These are phyloP conservation scores for Mayetiola destructor DNA, from an alignment of 2,888 invertebrate genomes.

Conservation along the genomic window DNA sequence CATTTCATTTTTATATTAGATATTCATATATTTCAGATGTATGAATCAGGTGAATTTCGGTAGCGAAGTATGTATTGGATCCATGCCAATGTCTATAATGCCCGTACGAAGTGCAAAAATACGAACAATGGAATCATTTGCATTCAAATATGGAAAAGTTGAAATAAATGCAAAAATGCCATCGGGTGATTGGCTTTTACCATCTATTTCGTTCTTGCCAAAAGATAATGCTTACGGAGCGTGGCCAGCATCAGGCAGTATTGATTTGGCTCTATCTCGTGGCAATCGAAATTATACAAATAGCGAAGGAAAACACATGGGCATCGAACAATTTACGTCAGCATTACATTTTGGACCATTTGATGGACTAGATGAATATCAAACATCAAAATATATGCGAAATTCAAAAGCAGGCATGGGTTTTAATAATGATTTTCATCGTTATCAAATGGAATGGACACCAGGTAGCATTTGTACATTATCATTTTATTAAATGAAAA, in stretches of 20 bases:
- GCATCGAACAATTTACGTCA: constrained; percentile 42
- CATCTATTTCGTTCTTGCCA: constrained; percentile 56
- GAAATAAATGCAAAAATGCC: constrained; percentile 54
- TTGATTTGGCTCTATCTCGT: constrained; percentile 51
- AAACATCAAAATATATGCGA: constrained; percentile 28
- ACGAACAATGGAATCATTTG: constrained; percentile 46
- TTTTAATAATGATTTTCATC: constrained; percentile 44
- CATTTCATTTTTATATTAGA: constrained; percentile 13
- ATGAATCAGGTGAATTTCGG: constrained; percentile 13
- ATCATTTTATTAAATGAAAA: not conserved
- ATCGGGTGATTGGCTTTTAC: constrained; percentile 47
- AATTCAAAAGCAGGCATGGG: constrained; percentile 25
- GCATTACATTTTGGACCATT: constrained; percentile 56
- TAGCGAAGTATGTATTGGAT: constrained; percentile 43
- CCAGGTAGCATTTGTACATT: constrained; percentile 24
- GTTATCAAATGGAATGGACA: constrained; percentile 53
- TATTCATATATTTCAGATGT: constrained; percentile 11
- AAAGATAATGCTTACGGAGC: constrained; percentile 45
- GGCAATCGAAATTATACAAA: constrained; percentile 42
- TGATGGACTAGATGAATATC: constrained; percentile 39
- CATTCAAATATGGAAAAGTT: constrained; percentile 48
- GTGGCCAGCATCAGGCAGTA: constrained; percentile 60
- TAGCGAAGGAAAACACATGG: constrained; percentile 41
- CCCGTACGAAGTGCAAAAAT: constrained; percentile 53
- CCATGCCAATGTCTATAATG: constrained; percentile 40